Evolutionary conservation across 2,888 invertebrate species (phyloP).

Genomic region (Erynnis tages): DNA sequence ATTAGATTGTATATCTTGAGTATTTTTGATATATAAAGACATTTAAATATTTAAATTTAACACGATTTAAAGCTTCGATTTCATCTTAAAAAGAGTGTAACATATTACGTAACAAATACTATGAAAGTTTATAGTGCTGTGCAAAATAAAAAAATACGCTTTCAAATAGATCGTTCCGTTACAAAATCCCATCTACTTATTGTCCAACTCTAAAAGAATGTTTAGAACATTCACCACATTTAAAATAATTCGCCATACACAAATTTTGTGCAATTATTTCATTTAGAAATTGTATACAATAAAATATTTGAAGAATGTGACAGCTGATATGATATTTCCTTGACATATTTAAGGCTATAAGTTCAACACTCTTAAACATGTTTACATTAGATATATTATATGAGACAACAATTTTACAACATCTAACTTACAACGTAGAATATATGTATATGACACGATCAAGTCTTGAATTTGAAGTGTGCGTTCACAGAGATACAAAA

Average conservation of each 20-base stretch:
- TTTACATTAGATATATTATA: conserved; percentile 41
- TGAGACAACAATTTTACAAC: conserved; percentile 68
- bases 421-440: conserved; percentile 47
- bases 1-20: conserved; percentile 27
- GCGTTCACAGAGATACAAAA: conserved; percentile 52
- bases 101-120: conserved; percentile 44
- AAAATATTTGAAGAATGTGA: conserved; percentile 9
- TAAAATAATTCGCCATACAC: conserved; percentile 23
- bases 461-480: conserved; percentile 77
- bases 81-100: conserved; percentile 63
- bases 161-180: conserved; percentile 28
- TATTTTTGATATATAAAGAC: conserved; percentile 23
- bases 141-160: conserved; percentile 33
- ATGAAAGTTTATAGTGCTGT: conserved; percentile 37
- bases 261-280: conserved; percentile 13
- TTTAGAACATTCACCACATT: conserved; percentile 54
- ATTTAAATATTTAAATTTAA: conserved; percentile 50
- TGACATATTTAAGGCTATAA: conserved; percentile 27
- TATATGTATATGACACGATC: conserved; percentile 58
- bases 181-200: conserved; percentile 65
- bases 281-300: not conserved
- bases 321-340: conserved; percentile 28
- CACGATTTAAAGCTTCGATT: conserved; percentile 78
- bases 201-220: conserved; percentile 70
- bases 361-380: conserved; percentile 30